These are phyloP conservation scores for Saturnia japonica DNA, from an alignment of 2,888 invertebrate species.

Conservation along the genomic window DNA sequence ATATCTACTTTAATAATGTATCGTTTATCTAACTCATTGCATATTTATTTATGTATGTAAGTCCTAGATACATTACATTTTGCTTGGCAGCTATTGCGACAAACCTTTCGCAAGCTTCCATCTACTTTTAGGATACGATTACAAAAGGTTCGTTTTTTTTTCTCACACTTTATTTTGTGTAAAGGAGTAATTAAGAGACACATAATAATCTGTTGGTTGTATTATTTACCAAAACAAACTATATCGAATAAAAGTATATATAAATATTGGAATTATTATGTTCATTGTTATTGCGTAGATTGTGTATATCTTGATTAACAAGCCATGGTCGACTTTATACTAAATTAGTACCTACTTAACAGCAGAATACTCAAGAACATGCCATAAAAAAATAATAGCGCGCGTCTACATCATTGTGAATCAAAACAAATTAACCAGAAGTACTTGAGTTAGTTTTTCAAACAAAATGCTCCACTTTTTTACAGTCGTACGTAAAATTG, in stretches of 20 bases:
- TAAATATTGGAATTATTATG: neutral
- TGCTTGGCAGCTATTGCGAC: neutral
- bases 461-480: neutral
- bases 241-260: neutral
- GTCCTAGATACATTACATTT: slow-evolving; percentile 13
- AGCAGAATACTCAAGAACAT: neutral
- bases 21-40: slow-evolving; percentile 3
- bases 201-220: neutral
- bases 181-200: neutral
- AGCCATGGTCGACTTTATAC: neutral
- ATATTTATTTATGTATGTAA: slow-evolving; percentile 7
- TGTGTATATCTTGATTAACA: neutral
- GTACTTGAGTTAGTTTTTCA: neutral
- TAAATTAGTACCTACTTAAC: neutral
- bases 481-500: neutral
- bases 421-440: neutral
- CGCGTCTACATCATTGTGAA: neutral
- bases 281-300: neutral
- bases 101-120: slow-evolving; percentile 3
- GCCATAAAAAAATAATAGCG: neutral
- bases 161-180: neutral
- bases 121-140: neutral
- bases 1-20: neutral
- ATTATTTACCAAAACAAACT: neutral
- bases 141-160: neutral